Percentiles rank a stretch among this genome's conserved stretches.
Evolutionary conservation across 2,797 vertebrate species (phyloP).

Genomic region (Selene dorsalis): DNA sequence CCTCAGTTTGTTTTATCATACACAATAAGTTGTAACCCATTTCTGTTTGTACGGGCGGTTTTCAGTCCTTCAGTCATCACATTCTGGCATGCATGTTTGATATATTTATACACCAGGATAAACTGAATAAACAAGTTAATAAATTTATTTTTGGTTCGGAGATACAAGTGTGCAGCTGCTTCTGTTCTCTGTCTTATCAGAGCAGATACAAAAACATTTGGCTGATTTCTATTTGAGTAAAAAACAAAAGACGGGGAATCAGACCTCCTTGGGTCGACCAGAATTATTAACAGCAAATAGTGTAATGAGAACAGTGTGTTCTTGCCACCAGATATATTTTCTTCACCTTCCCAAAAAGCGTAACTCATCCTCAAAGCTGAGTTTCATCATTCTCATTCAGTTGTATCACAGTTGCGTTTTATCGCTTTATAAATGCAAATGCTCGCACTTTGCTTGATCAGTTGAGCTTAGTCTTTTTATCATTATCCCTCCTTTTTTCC

Average conservation of each 20-base stretch:
- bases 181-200: conserved; percentile 1
- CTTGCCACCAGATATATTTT: conserved; percentile 27
- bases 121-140: neutral
- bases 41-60: neutral
- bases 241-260: conserved; percentile 31
- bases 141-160: neutral
- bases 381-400: conserved; percentile 18
- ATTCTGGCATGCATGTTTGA: conserved; percentile 5
- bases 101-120: neutral
- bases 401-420: conserved; percentile 23
- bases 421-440: conserved; percentile 17
- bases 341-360: conserved; percentile 29
- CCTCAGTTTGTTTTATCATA: neutral
- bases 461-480: neutral
- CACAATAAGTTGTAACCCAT: neutral
- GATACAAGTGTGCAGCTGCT: conserved; percentile 9
- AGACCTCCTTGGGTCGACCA: neutral
- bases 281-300: conserved; percentile 21
- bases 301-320: conserved; percentile 18
- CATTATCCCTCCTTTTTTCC: conserved; percentile 1
- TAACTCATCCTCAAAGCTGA: conserved; percentile 27
- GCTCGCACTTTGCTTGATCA: conserved; percentile 13
- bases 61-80: neutral
- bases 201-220: neutral
- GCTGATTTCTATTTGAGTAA: conserved; percentile 19